Percentiles rank a stretch among this genome's conserved stretches.
These are phyloP conservation scores for Chymomyza costata DNA, from an alignment of 1,140 invertebrate genomes.

Conservation along the genomic window DNA sequence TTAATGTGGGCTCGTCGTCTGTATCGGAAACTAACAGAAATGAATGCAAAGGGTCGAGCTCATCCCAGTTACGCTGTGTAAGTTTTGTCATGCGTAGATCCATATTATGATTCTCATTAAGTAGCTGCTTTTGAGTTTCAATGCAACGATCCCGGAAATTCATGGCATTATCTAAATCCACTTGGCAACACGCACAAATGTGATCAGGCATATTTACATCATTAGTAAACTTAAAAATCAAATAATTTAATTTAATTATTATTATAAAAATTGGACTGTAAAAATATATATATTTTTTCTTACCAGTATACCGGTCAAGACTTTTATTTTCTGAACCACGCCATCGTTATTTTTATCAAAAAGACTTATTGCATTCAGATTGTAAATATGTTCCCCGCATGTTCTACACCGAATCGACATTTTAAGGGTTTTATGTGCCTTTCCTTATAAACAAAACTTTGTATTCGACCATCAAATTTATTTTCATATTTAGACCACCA, in stretches of 20 bases:
- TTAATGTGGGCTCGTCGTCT: background rate
- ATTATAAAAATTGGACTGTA: background rate
- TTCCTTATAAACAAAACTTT: no score
- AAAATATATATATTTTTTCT: background rate
- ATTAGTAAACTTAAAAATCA: constrained; percentile 17
- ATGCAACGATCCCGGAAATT: constrained; percentile 46
- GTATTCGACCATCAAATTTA: no score
- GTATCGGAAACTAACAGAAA: background rate
- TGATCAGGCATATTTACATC: constrained; percentile 29
- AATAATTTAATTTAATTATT: background rate
- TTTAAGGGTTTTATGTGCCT: no score
- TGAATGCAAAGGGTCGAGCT: constrained; percentile 6
- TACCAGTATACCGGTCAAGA: constrained; percentile 41
- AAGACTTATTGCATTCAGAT: constrained; percentile 38
- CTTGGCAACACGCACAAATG: constrained; percentile 49
- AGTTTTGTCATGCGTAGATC: background rate
- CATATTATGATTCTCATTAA: background rate
- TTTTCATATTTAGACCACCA: no score
- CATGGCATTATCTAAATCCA: constrained; percentile 44
- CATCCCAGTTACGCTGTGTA: background rate
- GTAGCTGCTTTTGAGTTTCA: constrained; percentile 20
- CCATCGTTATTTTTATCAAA: constrained; percentile 30
- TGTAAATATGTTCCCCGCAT: constrained; percentile 43
- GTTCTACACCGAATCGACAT: constrained; percentile 23
- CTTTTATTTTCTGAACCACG: constrained; percentile 26